phyloP scores from a whole-genome alignment of 1,140 invertebrate genomes.

The Drosophila pachea region DNA sequence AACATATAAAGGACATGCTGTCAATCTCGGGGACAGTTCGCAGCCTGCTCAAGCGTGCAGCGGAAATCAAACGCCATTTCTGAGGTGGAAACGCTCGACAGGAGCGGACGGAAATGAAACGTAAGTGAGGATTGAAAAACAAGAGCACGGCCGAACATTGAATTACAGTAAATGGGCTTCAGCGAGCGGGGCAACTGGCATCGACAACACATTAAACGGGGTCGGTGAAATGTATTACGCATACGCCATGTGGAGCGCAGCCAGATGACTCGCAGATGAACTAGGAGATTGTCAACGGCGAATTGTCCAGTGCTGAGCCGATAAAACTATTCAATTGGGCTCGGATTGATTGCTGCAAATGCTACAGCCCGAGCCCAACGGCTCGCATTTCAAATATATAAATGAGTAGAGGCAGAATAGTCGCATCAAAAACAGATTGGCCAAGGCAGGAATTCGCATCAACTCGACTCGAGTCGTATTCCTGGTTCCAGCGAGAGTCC shows the following conservation, averaged over 20 bases:
- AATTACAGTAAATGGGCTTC: constrained; percentile 15
- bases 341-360: constrained; percentile 25
- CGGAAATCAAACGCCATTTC: constrained; percentile 74
- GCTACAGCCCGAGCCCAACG: too few relatives aligned
- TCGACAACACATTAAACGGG: constrained; percentile 16
- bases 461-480: too few relatives aligned
- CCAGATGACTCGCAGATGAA: not conserved
- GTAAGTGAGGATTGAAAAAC: constrained; percentile 49
- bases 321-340: constrained; percentile 45
- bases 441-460: too few relatives aligned
- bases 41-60: constrained; percentile 56
- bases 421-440: too few relatives aligned
- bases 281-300: constrained; percentile 20
- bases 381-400: too few relatives aligned
- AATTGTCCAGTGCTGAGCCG: constrained; percentile 25
- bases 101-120: constrained; percentile 58
- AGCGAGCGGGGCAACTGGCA: not conserved
- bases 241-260: constrained; percentile 22
- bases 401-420: too few relatives aligned
- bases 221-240: constrained; percentile 41
- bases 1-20: constrained; percentile 35
- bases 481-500: too few relatives aligned
- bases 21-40: constrained; percentile 53
- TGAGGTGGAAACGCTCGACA: constrained; percentile 58
- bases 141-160: constrained; percentile 18